Conservation (phyloP, 2,888 invertebrate species). For the Pyrgus malvae region DNA sequence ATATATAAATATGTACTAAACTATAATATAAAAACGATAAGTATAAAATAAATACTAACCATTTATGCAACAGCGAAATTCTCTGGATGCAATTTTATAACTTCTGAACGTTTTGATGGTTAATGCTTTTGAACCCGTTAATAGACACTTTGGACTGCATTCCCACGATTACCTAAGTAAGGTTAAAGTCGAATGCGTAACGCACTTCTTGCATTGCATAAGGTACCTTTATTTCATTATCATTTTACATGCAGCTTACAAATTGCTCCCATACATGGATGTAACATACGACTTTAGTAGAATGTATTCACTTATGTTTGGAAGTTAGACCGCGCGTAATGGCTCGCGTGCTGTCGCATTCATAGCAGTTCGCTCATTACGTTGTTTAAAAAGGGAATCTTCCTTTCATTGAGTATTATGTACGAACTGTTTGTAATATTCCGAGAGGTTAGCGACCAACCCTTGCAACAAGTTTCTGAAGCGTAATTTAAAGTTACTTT, state of each 20-base stretch:
- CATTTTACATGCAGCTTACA: constrained; percentile 1
- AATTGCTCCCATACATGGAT: constrained; percentile 7
- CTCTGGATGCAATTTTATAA: constrained; percentile 26
- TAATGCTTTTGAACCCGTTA: constrained; percentile 22
- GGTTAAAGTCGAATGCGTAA: constrained; percentile 29
- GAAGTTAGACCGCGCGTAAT: not conserved
- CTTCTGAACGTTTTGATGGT: constrained; percentile 28
- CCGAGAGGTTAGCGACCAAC: no score
- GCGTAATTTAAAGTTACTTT: no score
- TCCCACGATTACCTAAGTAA: constrained; percentile 36
- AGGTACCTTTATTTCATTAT: not conserved
- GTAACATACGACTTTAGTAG: not conserved
- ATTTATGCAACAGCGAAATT: no score
- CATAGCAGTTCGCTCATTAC: not conserved
- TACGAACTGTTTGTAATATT: no score
- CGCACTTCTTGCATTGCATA: constrained; percentile 11
- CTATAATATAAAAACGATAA: no score
- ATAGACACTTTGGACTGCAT: constrained; percentile 13
- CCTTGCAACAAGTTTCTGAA: no score
- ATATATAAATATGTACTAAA: no score
- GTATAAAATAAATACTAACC: no score
- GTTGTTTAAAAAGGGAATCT: not conserved
- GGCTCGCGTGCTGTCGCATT: not conserved
- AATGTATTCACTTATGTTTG: not conserved
- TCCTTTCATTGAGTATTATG: not conserved